phyloP scores from a whole-genome alignment of 2,797 vertebrate species.

The Clarias fuscus region DNA sequence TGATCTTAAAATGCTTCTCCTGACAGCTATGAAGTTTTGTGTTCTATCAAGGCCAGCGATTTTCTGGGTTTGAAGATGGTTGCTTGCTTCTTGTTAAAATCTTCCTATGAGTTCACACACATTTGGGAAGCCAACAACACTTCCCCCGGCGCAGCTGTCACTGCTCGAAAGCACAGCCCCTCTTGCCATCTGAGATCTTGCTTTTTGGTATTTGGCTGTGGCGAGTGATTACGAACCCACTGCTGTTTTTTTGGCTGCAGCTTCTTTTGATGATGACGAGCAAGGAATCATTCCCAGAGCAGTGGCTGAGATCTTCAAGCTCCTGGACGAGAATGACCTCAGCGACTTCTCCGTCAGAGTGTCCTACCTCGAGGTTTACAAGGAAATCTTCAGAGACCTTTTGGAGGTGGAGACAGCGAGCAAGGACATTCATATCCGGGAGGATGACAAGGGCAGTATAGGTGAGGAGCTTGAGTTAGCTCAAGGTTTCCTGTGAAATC shows the following conservation, averaged over 20 bases:
- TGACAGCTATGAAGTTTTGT: slow-evolving; percentile 41
- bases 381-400: slow-evolving; percentile 95
- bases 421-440: slow-evolving; percentile 93
- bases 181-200: slow-evolving; percentile 56
- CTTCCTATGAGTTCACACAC: slow-evolving; percentile 51
- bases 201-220: slow-evolving; percentile 47
- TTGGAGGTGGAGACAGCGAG: slow-evolving; percentile 93
- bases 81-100: slow-evolving; percentile 52
- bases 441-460: slow-evolving; percentile 91
- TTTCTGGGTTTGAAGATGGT: slow-evolving; percentile 48
- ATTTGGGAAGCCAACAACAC: slow-evolving; percentile 57
- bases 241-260: slow-evolving; percentile 69
- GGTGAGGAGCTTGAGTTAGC: slow-evolving; percentile 71
- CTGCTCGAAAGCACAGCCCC: slow-evolving; percentile 48
- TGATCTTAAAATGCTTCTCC: slow-evolving; percentile 21
- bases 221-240: slow-evolving; percentile 48
- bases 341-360: slow-evolving; percentile 88
- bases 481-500: slow-evolving; percentile 13
- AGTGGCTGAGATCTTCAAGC: slow-evolving; percentile 92
- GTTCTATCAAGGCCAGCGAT: slow-evolving; percentile 46
- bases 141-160: slow-evolving; percentile 61
- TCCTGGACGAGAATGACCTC: slow-evolving; percentile 93
- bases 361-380: slow-evolving; percentile 96
- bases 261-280: slow-evolving; percentile 90
- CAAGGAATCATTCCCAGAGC: slow-evolving; percentile 95